Evolutionary conservation across 53 echinoderm and acorn worm genomes (phyloP).

Genomic region (Stichopus horrens): DNA sequence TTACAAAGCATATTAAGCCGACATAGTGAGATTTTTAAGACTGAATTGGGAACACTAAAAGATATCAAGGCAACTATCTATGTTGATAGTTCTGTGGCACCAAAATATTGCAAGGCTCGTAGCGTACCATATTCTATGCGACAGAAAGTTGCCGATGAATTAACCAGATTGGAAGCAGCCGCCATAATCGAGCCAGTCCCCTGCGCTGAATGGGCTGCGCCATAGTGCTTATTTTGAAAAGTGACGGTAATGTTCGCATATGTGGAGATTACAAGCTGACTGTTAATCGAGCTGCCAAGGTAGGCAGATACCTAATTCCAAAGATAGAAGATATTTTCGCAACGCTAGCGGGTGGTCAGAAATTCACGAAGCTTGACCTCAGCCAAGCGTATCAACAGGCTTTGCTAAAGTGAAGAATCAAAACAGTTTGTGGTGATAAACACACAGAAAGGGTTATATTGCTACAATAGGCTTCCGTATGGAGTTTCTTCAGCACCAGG

Average conservation of each 20-base stretch:
- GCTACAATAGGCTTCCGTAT: not conserved
- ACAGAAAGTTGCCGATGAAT: slow-evolving; percentile 26
- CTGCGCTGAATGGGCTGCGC: slow-evolving; percentile 56
- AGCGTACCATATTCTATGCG: slow-evolving; percentile 44
- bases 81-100: slow-evolving; percentile 39
- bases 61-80: slow-evolving; percentile 13
- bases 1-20: not conserved
- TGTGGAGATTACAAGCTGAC: slow-evolving; percentile 62
- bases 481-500: slow-evolving; percentile 32
- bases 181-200: slow-evolving; percentile 50
- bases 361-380: slow-evolving; percentile 38
- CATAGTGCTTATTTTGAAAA: slow-evolving; percentile 46
- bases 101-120: slow-evolving; percentile 46
- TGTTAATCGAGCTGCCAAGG: slow-evolving; percentile 39
- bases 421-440: not conserved
- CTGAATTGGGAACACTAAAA: slow-evolving; percentile 46
- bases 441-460: not conserved
- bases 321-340: no score
- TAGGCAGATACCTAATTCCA: slow-evolving; percentile 63
- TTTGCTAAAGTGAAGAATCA: not conserved
- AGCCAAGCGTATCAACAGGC: slow-evolving; percentile 51
- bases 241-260: slow-evolving; percentile 20
- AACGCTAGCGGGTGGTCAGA: not conserved
- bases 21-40: slow-evolving; percentile 31
- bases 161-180: slow-evolving; percentile 22